Evolutionary conservation across 2,888 invertebrate genomes (phyloP), one percentile per base, ranked within the genome.

Genomic region (Drosophila pseudotalamancana): DNA sequence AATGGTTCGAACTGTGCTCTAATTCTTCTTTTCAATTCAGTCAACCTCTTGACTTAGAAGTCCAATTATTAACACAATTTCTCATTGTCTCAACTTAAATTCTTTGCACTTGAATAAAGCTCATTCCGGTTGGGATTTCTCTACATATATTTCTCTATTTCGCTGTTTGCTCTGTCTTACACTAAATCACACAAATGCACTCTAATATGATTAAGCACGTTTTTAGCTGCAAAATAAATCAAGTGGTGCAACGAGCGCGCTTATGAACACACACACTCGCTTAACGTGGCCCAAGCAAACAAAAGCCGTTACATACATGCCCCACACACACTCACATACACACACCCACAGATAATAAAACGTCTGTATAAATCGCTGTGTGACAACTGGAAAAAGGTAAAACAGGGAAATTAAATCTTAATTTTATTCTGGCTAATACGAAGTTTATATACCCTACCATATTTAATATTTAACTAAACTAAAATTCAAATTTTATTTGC

Each of bases 141-240:
- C n/a, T n/a, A n/a, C n/a, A 16, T 55, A 46, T 39, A 31, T 39
- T 56, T 60, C 55, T 64, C 42, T 29, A 42, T 40, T 57, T 65
- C 45, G 62, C 53, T 50, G 56, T 43, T 81, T 70, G 55, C 51
- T 54, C 48, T 48, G 61, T 53, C 71, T 70, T 48, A 61, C 59
- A 77, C 71, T 87, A 87, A 81, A 81, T 81, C 81, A 87, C 78
- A 84, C 63, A 87, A 85, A 85, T 84, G 85, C 88, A 88, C 87
- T 87, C 80, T 88, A 80, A 88, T 88, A 87, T 87, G 87, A 87
- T 87, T 85, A 88, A 89, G 87, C 88, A 89, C 87, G 87, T 89
- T 87, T 85, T 78, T 80, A 87, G 82, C 88, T 78, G 62, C 48
- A 68, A 87, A 77, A 87, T 87, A 89, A 87, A 87, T 87, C 87